Evolutionary conservation across 2,113 vertebrate genomes (phyloP).

Genomic region (Neolamprologus toae): DNA sequence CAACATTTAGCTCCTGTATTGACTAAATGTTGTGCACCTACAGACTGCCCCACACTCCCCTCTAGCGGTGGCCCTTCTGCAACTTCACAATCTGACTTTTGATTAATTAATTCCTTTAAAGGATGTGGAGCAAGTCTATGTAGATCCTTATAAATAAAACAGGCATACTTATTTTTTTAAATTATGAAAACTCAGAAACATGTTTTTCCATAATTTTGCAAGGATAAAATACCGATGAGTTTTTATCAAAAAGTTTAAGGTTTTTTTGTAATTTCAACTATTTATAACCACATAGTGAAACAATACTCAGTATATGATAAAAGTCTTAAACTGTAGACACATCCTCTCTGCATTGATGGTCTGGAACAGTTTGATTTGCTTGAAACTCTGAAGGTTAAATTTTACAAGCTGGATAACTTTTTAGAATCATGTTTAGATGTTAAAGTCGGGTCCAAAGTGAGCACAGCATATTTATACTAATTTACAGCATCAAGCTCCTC

Average conservation of each 20-base stretch:
- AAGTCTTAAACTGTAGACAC: background rate
- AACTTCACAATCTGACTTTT: background rate
- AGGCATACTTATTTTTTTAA: background rate
- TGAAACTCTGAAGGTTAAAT: background rate
- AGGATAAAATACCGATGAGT: accelerated
- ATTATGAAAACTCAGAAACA: background rate
- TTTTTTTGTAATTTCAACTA: background rate
- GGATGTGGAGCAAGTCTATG: background rate
- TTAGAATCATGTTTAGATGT: background rate
- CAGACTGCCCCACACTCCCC: background rate
- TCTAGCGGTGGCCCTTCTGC: background rate
- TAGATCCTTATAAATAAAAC: background rate
- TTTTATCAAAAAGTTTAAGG: accelerated
- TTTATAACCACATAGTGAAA: background rate
- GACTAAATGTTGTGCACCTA: background rate
- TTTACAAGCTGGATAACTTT: background rate
- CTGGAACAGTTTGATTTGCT: background rate
- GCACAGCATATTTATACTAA: background rate
- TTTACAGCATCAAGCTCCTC: accelerated
- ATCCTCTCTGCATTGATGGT: background rate
- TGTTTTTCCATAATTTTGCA: background rate
- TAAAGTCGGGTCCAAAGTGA: background rate
- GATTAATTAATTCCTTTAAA: background rate
- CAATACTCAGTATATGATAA: background rate
- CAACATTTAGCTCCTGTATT: background rate